Conservation (phyloP, 1,140 invertebrate species). For the Mylabris phalerata region DNA sequence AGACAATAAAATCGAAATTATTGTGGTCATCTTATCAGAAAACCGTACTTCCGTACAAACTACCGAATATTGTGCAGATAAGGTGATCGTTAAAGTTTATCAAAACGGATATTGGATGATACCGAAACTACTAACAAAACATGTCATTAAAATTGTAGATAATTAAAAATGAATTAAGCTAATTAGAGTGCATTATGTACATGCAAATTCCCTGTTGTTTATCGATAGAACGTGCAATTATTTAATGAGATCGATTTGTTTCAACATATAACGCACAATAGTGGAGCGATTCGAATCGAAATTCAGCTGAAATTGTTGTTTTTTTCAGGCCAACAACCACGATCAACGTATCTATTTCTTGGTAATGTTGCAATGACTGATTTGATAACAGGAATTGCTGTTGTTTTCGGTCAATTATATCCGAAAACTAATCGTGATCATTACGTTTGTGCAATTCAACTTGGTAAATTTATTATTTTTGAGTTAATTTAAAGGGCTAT, state of each 20-base stretch:
- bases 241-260: too few relatives aligned
- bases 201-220: too few relatives aligned
- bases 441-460: constrained; percentile 33
- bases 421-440: constrained; percentile 37
- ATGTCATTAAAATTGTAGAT: too few relatives aligned
- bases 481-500: too few relatives aligned
- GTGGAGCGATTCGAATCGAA: too few relatives aligned
- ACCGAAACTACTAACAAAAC: too few relatives aligned
- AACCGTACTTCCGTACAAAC: background rate
- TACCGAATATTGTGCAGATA: background rate
- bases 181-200: too few relatives aligned
- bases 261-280: too few relatives aligned
- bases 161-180: too few relatives aligned
- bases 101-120: background rate
- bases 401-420: constrained; percentile 46
- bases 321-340: constrained; percentile 46
- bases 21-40: background rate
- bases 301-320: background rate
- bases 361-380: constrained; percentile 54
- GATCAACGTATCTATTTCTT: constrained; percentile 51
- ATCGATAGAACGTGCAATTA: too few relatives aligned
- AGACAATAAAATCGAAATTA: background rate
- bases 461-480: constrained; percentile 27
- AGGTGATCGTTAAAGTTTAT: too few relatives aligned
- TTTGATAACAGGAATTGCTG: constrained; percentile 47